A percentile compares a stretch with the other conserved stretches of the same genome.
Evolutionary conservation across 2,888 invertebrate genomes (phyloP).

Genomic region (Limnephilus auricula): DNA sequence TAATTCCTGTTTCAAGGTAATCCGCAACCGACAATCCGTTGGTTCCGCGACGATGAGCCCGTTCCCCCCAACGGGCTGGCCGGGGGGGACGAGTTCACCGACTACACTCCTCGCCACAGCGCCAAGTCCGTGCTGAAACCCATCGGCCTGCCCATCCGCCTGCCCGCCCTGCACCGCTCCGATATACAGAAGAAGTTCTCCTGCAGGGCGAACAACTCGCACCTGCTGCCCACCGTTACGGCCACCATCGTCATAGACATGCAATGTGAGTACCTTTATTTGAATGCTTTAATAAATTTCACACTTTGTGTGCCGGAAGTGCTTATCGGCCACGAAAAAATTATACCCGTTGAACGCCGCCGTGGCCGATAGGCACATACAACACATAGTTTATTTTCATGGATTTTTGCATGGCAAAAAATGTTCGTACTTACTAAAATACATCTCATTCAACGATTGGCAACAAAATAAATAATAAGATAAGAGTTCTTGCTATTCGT

Average conservation of each 20-base stretch:
- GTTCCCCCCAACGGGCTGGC: slow-evolving; percentile 35
- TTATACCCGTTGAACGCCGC: no score
- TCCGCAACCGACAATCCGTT: slow-evolving; percentile 63
- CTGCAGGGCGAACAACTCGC: slow-evolving; percentile 80
- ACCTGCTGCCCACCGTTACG: slow-evolving; percentile 78
- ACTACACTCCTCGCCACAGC: slow-evolving; percentile 40
- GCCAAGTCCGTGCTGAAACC: slow-evolving; percentile 55
- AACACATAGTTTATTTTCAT: no score
- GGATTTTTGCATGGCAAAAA: no score
- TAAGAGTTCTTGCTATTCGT: no score
- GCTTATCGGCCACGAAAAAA: no score
- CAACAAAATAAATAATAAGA: no score
- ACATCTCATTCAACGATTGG: no score
- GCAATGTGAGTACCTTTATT: slow-evolving; percentile 67
- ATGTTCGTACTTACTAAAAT: no score
- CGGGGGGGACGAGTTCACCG: slow-evolving; percentile 14
- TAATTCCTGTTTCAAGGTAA: slow-evolving; percentile 53
- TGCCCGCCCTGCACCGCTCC: slow-evolving; percentile 73
- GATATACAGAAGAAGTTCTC: slow-evolving; percentile 78
- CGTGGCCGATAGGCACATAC: no score
- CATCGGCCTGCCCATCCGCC: slow-evolving; percentile 59
- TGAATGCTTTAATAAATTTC: neutral
- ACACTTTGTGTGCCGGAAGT: neutral
- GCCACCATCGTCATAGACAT: slow-evolving; percentile 79
- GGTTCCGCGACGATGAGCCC: slow-evolving; percentile 60